Conservation (phyloP, 2,113 vertebrate species). For the Corythaixoides concolor region DNA sequence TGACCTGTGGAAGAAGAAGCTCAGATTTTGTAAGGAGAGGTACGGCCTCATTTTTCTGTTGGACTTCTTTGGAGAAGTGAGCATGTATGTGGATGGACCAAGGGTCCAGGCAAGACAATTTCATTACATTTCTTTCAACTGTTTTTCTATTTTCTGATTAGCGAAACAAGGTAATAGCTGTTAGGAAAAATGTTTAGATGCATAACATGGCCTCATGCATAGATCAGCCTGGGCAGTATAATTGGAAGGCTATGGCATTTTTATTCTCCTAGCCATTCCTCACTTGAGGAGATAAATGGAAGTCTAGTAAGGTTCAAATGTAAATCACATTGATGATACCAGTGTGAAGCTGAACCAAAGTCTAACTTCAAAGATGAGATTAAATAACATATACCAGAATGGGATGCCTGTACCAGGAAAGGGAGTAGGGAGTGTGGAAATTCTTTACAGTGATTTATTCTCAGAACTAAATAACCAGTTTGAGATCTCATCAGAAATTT, state of each 20-base stretch:
- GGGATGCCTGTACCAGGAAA: not conserved
- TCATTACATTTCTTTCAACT: not conserved
- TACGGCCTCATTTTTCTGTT: too few relatives aligned
- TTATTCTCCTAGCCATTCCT: not conserved
- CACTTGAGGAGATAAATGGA: not conserved
- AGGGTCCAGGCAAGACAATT: not conserved
- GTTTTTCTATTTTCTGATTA: not conserved
- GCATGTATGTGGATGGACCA: too few relatives aligned
- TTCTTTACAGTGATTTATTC: not conserved
- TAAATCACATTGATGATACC: not conserved
- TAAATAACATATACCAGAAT: not conserved
- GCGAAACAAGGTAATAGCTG: not conserved
- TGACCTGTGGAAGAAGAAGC: too few relatives aligned
- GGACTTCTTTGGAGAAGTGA: too few relatives aligned
- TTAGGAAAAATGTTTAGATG: not conserved
- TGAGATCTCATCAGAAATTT: not conserved
- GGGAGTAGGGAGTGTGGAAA: not conserved
- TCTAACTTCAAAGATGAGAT: not conserved
- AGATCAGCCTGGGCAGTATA: not conserved
- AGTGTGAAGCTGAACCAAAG: not conserved
- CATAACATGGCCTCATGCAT: not conserved
- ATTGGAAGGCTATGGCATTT: not conserved
- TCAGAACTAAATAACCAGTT: not conserved
- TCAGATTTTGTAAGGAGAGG: too few relatives aligned
- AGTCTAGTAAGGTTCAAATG: not conserved